These are phyloP conservation scores for Entomobrya proxima DNA, from an alignment of 2,888 invertebrate genomes.

Conservation along the genomic window DNA sequence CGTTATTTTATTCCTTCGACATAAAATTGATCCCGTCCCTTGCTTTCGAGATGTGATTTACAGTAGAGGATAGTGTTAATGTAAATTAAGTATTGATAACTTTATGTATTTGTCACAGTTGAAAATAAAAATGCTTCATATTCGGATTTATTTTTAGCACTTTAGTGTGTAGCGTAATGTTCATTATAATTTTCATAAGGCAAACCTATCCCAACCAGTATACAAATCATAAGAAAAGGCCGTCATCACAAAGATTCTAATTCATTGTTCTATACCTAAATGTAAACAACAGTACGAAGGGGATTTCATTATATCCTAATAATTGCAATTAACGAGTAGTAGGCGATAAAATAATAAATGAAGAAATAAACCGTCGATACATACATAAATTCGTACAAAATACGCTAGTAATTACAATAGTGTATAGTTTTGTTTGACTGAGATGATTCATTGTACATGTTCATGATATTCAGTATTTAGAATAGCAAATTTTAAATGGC, in stretches of 20 bases:
- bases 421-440: neutral
- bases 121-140: neutral
- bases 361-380: neutral
- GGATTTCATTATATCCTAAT: no score
- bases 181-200: neutral
- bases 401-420: neutral
- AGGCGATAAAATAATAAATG: neutral
- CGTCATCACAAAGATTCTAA: neutral
- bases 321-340: slow-evolving; percentile 1
- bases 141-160: slow-evolving; percentile 45
- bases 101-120: neutral
- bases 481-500: neutral
- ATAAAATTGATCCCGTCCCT: slow-evolving; percentile 40
- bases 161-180: neutral
- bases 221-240: neutral
- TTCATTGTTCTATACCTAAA: neutral
- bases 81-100: neutral
- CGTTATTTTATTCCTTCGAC: slow-evolving; percentile 35
- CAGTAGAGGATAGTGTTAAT: neutral
- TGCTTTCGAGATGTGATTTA: slow-evolving; percentile 33
- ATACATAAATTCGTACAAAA: slow-evolving; percentile 1
- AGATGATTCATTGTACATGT: slow-evolving; percentile 21
- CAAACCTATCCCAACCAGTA: neutral
- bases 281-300: neutral
- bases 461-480: neutral